phyloP scores from a whole-genome alignment of 1,140 invertebrate genomes.

The Trinorchestia longiramus region DNA sequence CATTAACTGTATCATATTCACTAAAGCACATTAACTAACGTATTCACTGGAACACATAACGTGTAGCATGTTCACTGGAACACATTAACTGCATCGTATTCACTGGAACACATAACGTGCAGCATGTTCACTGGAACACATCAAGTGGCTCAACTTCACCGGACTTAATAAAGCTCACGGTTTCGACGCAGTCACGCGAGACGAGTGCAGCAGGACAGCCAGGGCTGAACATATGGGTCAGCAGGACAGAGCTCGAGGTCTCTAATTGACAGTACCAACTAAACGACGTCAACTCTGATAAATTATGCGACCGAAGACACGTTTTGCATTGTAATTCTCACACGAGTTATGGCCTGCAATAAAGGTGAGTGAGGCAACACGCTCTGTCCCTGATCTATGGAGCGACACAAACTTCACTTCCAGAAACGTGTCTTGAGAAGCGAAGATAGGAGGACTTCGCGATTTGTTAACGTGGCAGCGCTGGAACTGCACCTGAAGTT shows the following conservation, averaged over 20 bases:
- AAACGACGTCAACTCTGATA: neutral
- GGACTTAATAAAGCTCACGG: neutral
- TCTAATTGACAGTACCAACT: neutral
- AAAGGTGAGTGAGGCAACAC: neutral
- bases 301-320: neutral
- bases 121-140: too few relatives aligned
- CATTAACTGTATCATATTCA: too few relatives aligned
- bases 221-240: neutral
- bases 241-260: neutral
- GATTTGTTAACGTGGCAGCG: too few relatives aligned
- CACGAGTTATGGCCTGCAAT: neutral
- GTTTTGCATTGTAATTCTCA: neutral
- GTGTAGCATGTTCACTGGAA: too few relatives aligned
- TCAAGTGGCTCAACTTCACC: neutral
- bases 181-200: neutral
- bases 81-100: too few relatives aligned
- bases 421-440: too few relatives aligned
- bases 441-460: too few relatives aligned
- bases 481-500: too few relatives aligned
- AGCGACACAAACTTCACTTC: too few relatives aligned
- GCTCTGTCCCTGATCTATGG: neutral
- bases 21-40: too few relatives aligned
- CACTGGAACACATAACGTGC: too few relatives aligned
- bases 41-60: too few relatives aligned
- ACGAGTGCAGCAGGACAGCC: neutral